These are phyloP conservation scores for Diadema setosum DNA, from an alignment of 35 echinoderm and acorn worm genomes.

Conservation along the genomic window DNA sequence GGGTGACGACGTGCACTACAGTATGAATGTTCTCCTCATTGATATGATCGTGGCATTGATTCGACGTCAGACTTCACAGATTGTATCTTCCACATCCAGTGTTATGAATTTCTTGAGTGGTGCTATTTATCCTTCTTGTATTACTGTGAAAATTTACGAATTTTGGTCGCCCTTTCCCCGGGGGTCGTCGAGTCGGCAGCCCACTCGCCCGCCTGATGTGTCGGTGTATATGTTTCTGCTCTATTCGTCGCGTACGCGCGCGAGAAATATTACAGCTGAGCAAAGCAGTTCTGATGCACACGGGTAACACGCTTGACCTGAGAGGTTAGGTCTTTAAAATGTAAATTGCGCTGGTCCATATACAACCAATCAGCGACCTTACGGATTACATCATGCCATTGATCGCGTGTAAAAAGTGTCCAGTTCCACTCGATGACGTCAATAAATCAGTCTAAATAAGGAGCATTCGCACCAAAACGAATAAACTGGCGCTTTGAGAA, in stretches of 20 bases:
- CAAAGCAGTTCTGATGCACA: background rate
- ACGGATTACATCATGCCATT: background rate
- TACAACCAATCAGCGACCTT: background rate
- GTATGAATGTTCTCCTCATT: too few relatives aligned
- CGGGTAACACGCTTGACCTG: background rate
- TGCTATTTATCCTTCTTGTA: background rate
- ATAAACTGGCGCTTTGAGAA: too few relatives aligned
- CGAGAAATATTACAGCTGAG: slow-evolving; percentile 5
- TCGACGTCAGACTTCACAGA: background rate
- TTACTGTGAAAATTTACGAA: background rate
- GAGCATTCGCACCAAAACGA: too few relatives aligned
- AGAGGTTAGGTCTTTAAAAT: background rate
- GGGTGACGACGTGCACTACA: too few relatives aligned
- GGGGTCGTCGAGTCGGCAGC: too few relatives aligned
- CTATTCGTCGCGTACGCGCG: background rate
- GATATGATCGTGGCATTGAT: too few relatives aligned
- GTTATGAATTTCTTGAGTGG: background rate
- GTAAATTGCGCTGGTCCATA: background rate
- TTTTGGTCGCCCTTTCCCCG: background rate
- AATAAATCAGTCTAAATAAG: too few relatives aligned
- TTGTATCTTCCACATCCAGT: background rate
- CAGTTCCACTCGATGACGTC: background rate
- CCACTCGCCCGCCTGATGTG: too few relatives aligned
- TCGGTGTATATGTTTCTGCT: background rate
- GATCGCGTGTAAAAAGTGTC: background rate